Evolutionary conservation across 2,113 vertebrate species (phyloP).

Genomic region (Nannobrachium achirus): DNA sequence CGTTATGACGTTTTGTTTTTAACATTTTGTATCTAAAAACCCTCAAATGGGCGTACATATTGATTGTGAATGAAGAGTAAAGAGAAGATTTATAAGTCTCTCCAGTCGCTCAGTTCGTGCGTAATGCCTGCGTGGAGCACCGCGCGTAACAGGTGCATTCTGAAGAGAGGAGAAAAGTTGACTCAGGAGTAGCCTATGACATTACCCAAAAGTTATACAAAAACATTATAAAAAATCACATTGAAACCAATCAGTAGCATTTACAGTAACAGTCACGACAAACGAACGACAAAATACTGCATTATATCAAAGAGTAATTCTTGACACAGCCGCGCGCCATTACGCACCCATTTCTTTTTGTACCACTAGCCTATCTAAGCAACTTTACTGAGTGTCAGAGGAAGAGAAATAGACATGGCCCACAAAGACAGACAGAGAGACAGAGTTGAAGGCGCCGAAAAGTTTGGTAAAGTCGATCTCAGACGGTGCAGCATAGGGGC

Average conservation of each 20-base stretch:
- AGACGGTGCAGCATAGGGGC: constrained; percentile 81
- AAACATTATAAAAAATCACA: too few species aligned
- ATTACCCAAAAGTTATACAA: too few species aligned
- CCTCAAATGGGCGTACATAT: too few species aligned
- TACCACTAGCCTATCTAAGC: neutral
- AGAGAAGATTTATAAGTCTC: too few species aligned
- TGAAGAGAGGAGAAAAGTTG: neutral
- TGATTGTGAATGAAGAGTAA: too few species aligned
- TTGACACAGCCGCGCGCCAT: neutral
- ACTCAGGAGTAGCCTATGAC: too few species aligned
- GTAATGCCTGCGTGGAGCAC: constrained; percentile 46
- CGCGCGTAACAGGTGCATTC: constrained; percentile 58
- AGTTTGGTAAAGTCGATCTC: constrained; percentile 77
- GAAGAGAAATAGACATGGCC: neutral
- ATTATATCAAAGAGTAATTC: too few species aligned
- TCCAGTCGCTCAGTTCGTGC: constrained; percentile 12
- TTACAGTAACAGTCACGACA: too few species aligned
- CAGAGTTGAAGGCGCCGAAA: constrained; percentile 56
- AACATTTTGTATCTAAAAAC: too few species aligned
- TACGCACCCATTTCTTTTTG: constrained; percentile 19
- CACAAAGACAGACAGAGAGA: constrained; percentile 11
- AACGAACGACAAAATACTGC: too few species aligned
- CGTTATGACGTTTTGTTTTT: too few species aligned
- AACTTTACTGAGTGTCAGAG: constrained; percentile 7
- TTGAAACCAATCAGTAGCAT: too few species aligned